These are phyloP conservation scores for Pseudanteris insignis DNA, from an alignment of 2,888 invertebrate species.

Conservation along the genomic window DNA sequence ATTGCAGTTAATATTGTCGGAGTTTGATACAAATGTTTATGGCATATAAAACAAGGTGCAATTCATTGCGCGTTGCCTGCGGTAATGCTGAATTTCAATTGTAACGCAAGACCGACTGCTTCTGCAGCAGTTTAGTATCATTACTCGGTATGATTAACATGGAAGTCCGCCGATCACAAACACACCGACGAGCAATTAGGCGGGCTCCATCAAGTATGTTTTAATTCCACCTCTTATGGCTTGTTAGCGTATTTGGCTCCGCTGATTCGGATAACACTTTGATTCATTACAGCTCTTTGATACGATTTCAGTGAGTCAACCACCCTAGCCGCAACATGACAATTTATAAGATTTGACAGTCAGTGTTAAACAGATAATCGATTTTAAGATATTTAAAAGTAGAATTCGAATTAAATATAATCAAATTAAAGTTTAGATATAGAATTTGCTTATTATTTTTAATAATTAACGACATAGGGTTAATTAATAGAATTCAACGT, in stretches of 20 bases:
- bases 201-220: constrained; percentile 9
- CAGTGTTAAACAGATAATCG: too few relatives aligned
- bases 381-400: too few relatives aligned
- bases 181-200: constrained; percentile 23
- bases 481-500: too few relatives aligned
- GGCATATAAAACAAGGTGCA: constrained; percentile 49
- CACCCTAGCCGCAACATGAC: too few relatives aligned
- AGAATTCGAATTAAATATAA: too few relatives aligned
- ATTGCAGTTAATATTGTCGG: constrained; percentile 39
- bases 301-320: too few relatives aligned
- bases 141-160: constrained; percentile 52
- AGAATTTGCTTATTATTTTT: too few relatives aligned
- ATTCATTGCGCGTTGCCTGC: constrained; percentile 44
- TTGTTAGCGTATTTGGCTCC: constrained; percentile 9
- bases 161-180: constrained; percentile 36
- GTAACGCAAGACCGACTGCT: constrained; percentile 41
- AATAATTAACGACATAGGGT: too few relatives aligned
- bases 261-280: constrained; percentile 4
- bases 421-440: too few relatives aligned
- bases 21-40: constrained; percentile 37
- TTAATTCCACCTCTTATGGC: constrained; percentile 18
- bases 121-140: constrained; percentile 46
- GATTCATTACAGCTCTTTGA: too few relatives aligned
- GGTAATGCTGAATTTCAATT: constrained; percentile 47
- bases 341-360: background rate